Base-by-base conservation (phyloP, 2,888 invertebrate genomes). In the Trimorus sp. region DNA sequence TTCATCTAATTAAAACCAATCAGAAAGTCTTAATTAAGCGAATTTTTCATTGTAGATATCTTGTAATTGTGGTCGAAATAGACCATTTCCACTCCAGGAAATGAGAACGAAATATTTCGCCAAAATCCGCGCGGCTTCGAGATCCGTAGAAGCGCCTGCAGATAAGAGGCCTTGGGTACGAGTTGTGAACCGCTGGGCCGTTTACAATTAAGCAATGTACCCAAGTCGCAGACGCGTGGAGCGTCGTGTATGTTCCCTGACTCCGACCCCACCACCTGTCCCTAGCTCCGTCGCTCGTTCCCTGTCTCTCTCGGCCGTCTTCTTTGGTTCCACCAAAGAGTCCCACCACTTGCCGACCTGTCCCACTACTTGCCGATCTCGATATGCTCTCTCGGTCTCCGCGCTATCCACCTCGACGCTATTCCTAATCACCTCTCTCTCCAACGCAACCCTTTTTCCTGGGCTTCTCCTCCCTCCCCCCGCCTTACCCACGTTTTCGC, bases 171-270 rank as follows among this genome's bases (percentile, higher is more conserved):
- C 12, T 49, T 49, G n/a, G 14, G n/a, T 49, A 14, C 14, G 49
- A 68, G 62, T 84, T 91, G 91, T 89, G 89, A 87, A 78, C 86
- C 90, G 76, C 91, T 89, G 91, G 82, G 86, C 88, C 90, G 90
- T 91, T 91, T 91, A 91, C 91, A 91, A 91, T 91, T 91, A 91
- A 91, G 90, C 90, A 90, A 91, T 91, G 91, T 91, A 90, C 91
- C 90, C 89, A 89, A 91, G 90, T 91, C 91, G 89, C 89, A 91
- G 90, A 91, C 91, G 91, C 91, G 91, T 90, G 91, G 91, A 90
- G 89, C 91, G 88, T 91, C 91, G 91, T 91, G 91, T 91, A 91
- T 91, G 91, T 91, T 91, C 91, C 87, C 86, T 84, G 86, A 85
- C 87, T 90, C 88, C 87, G 87, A 87, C 89, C 88, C 89, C 88